A percentile compares a stretch with the other conserved stretches of the same genome.
Evolutionary conservation across 2,888 invertebrate genomes (phyloP).

Genomic region (Salpingus planirostris): DNA sequence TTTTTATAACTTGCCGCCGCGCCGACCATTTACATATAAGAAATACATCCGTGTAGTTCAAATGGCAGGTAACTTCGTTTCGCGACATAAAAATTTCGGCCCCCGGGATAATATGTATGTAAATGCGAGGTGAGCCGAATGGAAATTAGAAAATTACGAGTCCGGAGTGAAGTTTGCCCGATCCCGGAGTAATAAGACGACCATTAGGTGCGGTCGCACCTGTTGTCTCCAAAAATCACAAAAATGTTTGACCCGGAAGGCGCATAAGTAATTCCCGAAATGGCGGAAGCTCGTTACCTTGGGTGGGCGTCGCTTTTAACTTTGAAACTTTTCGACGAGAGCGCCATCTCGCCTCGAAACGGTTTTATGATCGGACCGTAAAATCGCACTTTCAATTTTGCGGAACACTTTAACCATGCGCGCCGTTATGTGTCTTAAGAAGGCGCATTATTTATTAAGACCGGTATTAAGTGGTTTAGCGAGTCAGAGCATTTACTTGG

Average conservation of each 20-base stretch:
- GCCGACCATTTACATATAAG: conserved; percentile 11
- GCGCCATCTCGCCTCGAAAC: conserved; percentile 10
- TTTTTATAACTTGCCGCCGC: conserved; percentile 18
- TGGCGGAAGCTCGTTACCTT: not conserved
- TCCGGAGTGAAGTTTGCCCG: too few species aligned
- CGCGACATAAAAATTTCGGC: conserved; percentile 12
- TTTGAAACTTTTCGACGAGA: conserved; percentile 7
- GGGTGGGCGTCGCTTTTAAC: conserved; percentile 4
- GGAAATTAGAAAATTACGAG: too few species aligned
- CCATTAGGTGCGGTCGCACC: conserved; percentile 20
- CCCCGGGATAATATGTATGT: conserved; percentile 30
- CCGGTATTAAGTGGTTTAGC: conserved; percentile 27
- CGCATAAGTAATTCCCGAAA: too few species aligned
- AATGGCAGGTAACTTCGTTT: too few species aligned
- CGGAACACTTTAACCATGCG: conserved; percentile 15
- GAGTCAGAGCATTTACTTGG: conserved; percentile 24
- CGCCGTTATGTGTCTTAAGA: conserved; percentile 14
- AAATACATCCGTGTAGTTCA: too few species aligned
- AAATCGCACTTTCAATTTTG: conserved; percentile 30
- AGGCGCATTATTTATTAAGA: conserved; percentile 27
- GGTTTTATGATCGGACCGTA: conserved; percentile 25
- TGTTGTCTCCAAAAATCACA: conserved; percentile 8
- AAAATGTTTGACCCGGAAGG: not conserved
- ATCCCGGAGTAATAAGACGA: too few species aligned
- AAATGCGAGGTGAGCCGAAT: conserved; percentile 22